Evolutionary conservation across 1,140 invertebrate species (phyloP).

Genomic region (Ips typographus): DNA sequence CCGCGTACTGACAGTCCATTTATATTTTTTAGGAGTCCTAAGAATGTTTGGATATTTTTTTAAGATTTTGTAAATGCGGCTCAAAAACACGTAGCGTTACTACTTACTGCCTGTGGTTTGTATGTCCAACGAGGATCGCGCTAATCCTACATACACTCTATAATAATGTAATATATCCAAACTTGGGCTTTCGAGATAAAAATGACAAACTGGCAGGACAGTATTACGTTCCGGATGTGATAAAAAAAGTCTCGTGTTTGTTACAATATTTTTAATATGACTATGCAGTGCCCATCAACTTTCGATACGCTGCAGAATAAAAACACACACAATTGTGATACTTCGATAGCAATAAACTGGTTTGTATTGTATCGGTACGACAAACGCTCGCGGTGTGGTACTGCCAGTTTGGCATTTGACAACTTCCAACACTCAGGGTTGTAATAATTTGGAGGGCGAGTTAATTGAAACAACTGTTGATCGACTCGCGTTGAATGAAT

Average conservation of each 20-base stretch:
- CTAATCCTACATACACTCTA: too few species aligned
- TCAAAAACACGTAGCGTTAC: conserved; percentile 37
- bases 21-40: conserved; percentile 45
- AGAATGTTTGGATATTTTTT: conserved; percentile 48
- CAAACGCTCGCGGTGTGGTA: background rate
- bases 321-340: background rate
- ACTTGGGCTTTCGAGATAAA: conserved; percentile 26
- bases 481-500: conserved; percentile 32
- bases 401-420: conserved; percentile 36
- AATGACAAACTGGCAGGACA: conserved; percentile 36
- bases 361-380: background rate
- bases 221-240: background rate
- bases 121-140: conserved; percentile 20
- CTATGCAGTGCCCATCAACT: too few species aligned
- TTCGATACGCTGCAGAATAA: too few species aligned
- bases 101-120: conserved; percentile 17
- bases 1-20: conserved; percentile 47
- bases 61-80: conserved; percentile 44
- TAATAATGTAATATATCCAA: conserved; percentile 31
- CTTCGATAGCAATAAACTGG: background rate
- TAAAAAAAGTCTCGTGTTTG: too few species aligned
- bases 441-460: conserved; percentile 35
- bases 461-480: conserved; percentile 1
- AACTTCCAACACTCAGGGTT: conserved; percentile 47
- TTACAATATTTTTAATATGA: too few species aligned